Evolutionary conservation across 2,113 vertebrate species (phyloP).

Genomic region (Protomyctophum bolini): DNA sequence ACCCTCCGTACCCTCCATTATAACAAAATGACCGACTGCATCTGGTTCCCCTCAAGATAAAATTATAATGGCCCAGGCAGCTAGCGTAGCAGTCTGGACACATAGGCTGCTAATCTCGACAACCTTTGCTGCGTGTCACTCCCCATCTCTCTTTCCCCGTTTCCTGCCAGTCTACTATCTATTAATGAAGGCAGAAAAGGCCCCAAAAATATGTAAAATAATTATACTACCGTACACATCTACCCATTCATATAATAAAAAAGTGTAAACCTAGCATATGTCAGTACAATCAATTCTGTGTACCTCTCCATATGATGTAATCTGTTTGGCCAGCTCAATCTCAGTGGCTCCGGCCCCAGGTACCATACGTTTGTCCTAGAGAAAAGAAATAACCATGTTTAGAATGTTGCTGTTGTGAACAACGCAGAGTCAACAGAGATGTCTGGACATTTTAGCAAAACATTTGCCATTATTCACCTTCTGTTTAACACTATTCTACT

Average conservation of each 20-base stretch:
- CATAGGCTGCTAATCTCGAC: no score
- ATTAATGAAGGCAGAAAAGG: no score
- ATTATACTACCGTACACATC: not conserved
- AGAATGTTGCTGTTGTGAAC: not conserved
- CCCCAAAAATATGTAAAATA: no score
- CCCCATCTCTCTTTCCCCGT: no score
- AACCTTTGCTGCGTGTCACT: no score
- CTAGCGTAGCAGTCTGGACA: no score
- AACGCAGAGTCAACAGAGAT: not conserved
- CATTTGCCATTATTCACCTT: no score
- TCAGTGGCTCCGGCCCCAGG: conserved; percentile 96
- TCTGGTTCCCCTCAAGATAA: no score
- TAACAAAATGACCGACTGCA: no score
- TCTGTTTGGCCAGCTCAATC: conserved; percentile 93
- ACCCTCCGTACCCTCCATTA: no score
- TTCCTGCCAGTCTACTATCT: not conserved
- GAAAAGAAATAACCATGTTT: conserved; percentile 13
- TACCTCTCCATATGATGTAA: conserved; percentile 96
- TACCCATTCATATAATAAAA: not conserved
- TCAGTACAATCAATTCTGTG: not conserved
- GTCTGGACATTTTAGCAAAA: not conserved
- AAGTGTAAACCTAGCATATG: not conserved
- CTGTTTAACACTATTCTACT: no score
- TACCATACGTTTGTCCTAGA: conserved; percentile 90
- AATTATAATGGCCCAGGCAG: no score